Conservation (phyloP, 2,888 invertebrate species). For the Agonum fuliginosum region DNA sequence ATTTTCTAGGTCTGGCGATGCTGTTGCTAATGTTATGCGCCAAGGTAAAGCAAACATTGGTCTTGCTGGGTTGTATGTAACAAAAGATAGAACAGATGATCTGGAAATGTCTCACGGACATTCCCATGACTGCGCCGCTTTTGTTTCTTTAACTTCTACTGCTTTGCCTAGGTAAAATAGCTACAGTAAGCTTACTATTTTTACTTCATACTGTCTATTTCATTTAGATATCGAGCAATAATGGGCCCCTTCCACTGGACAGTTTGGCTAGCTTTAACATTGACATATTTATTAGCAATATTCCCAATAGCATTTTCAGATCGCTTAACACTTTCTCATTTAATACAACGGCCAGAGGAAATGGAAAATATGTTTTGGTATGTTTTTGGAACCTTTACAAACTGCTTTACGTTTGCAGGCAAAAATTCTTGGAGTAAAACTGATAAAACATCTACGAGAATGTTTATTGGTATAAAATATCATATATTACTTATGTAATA, state of each 20-base stretch:
- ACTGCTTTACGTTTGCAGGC: constrained; percentile 83
- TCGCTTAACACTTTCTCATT: constrained; percentile 79
- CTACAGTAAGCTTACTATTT: background rate
- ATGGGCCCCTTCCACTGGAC: constrained; percentile 89
- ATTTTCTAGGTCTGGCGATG: constrained; percentile 78
- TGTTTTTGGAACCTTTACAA: constrained; percentile 89
- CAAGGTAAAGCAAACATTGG: constrained; percentile 79
- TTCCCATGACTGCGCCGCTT: constrained; percentile 85
- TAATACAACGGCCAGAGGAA: constrained; percentile 82
- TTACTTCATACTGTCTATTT: background rate
- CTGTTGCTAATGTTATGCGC: constrained; percentile 76
- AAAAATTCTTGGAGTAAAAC: constrained; percentile 83
- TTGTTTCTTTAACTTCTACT: constrained; percentile 85
- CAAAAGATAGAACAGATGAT: constrained; percentile 72
- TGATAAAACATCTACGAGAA: constrained; percentile 80
- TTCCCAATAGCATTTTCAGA: constrained; percentile 85
- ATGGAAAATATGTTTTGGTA: constrained; percentile 92
- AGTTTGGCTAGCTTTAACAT: constrained; percentile 84
- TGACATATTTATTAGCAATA: constrained; percentile 83
- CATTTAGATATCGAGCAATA: constrained; percentile 84
- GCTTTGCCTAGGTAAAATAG: constrained; percentile 81
- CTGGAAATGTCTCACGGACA: constrained; percentile 81
- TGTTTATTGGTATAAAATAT: constrained; percentile 79
- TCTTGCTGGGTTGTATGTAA: constrained; percentile 83
- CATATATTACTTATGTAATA: no score